A percentile compares a stretch with the other conserved stretches of the same genome.
Conservation (phyloP, 2,888 invertebrate genomes). For the Xylocampa areola region DNA sequence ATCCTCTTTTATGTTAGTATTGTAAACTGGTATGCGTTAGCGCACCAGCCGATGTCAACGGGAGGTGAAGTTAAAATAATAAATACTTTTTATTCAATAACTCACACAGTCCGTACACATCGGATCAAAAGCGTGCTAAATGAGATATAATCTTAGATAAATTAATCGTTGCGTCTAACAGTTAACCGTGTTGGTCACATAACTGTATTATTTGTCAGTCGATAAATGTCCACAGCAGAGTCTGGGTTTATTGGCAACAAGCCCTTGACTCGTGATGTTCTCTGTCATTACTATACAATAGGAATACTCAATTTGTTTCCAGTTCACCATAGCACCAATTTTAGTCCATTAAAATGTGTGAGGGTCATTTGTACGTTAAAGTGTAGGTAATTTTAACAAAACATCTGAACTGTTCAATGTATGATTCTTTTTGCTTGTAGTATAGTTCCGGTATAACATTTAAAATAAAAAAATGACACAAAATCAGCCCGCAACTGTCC, state of each 20-base stretch:
- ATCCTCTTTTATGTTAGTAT: slow-evolving; percentile 86
- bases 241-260: background rate
- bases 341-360: slow-evolving; percentile 9
- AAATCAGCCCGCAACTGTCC: no score
- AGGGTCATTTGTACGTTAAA: slow-evolving; percentile 6
- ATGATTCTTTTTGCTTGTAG: no score
- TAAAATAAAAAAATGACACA: no score
- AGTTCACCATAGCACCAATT: slow-evolving; percentile 14
- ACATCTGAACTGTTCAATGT: no score
- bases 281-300: slow-evolving; percentile 6
- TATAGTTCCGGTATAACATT: no score
- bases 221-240: slow-evolving; percentile 22
- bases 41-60: slow-evolving; percentile 70
- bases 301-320: slow-evolving; percentile 9
- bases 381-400: slow-evolving; percentile 5
- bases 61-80: slow-evolving; percentile 69
- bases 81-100: slow-evolving; percentile 64
- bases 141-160: slow-evolving; percentile 64
- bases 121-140: slow-evolving; percentile 60
- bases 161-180: slow-evolving; percentile 63
- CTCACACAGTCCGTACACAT: slow-evolving; percentile 64
- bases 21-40: slow-evolving; percentile 82
- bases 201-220: slow-evolving; percentile 58
- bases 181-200: slow-evolving; percentile 61
- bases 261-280: slow-evolving; percentile 8